phyloP scores from a whole-genome alignment of 2,797 vertebrate genomes.

The Pseudotriccus pelzelni region DNA sequence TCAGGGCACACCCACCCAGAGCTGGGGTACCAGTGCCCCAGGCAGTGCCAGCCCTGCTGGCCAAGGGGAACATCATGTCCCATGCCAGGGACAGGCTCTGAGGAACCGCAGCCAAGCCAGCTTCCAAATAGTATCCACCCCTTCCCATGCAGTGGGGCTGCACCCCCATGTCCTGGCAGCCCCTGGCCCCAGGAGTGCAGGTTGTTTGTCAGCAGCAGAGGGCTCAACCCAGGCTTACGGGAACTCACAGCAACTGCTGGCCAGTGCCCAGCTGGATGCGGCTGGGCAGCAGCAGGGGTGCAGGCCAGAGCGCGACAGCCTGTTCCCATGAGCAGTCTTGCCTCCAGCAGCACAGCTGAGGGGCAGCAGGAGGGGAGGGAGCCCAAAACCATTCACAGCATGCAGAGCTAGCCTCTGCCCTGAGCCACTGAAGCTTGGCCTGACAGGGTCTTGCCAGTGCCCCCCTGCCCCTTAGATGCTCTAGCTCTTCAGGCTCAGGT shows the following conservation, averaged over 20 bases:
- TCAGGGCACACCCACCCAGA: rapidly evolving
- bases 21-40: too few species aligned
- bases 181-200: not conserved
- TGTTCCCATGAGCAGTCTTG: rapidly evolving
- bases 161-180: rapidly evolving
- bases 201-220: not conserved
- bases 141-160: not conserved
- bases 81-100: not conserved
- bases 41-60: not conserved
- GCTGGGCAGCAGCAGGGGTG: not conserved
- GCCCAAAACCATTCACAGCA: not conserved
- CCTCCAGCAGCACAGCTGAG: not conserved
- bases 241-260: not conserved
- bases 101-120: rapidly evolving
- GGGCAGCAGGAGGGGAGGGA: not conserved
- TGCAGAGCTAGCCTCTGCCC: not conserved
- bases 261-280: not conserved
- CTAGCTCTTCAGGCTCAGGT: not conserved
- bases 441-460: not conserved
- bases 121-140: not conserved
- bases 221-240: not conserved
- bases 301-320: not conserved
- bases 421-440: not conserved
- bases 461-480: not conserved
- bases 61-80: rapidly evolving